Base-by-base conservation (phyloP, 2,797 vertebrate genomes). In the Aratinga solstitialis region DNA sequence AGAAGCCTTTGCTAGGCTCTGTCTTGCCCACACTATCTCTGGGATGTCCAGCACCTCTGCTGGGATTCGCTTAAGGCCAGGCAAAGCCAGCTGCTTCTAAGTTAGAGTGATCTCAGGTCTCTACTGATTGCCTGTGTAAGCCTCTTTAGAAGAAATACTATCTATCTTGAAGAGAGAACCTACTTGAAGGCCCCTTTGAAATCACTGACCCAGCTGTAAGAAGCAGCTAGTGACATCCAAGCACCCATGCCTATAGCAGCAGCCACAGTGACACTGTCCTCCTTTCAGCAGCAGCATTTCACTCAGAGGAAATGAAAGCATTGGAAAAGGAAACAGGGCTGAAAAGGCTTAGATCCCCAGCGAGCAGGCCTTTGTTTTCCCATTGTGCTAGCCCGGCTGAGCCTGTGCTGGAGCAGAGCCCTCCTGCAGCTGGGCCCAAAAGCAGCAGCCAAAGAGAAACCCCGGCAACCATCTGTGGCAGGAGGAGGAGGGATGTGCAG, bases 351-450 rank as follows among this genome's bases (percentile, higher is more conserved):
- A 38, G 87, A 67, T 95, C 72, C 93, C 72, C 84, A 92, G 66
- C 30, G 29, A 93, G 88, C 1, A 0, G 82, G 79, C 79, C 76
- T 96, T 97, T 96, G 94, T 94, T 94, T 94, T 94, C 84, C 74
- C 88, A 92, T 96, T 96, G 91, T 95, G 84, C 90, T 89, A 5
- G 45, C 86, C 95, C 96, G 94, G 95, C 94, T 97, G 96, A 97
- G 96, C 90, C 94, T 92, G 78, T 75, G 90, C 85, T 96, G 96
- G 96, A 97, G 96, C 95, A 93, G 94, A 97, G 95, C 96, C 95
- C 90, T 97, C 84, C 94, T 89, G 96, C 95, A 97, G 96, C 95
- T 97, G 95, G 95, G 92, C 95, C 94, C 84, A 80, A 92, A 94
- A 78, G 40, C 91, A 2, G 91, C 91, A 93, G 95, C 95, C 95